Evolutionary conservation across 1,140 invertebrate genomes (phyloP).

Genomic region (Hydropsyche tenuis): DNA sequence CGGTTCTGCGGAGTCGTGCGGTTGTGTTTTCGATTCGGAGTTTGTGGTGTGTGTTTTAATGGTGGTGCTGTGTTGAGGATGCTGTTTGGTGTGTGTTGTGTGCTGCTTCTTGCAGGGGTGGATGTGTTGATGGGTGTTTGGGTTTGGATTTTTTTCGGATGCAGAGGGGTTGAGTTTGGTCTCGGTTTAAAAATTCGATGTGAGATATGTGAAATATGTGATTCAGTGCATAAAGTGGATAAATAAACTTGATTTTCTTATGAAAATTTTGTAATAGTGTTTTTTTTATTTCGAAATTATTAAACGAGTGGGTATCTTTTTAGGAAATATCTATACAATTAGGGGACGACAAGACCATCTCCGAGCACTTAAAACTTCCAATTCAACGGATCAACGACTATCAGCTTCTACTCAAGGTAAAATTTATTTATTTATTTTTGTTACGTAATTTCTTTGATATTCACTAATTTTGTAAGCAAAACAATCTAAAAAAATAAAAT

Average conservation of each 20-base stretch:
- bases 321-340: conserved; percentile 85
- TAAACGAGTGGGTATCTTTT: conserved; percentile 42
- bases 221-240: too few species aligned
- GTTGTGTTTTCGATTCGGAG: not conserved
- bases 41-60: too few species aligned
- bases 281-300: not conserved
- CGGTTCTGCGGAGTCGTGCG: not conserved
- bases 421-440: conserved; percentile 29
- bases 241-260: too few species aligned
- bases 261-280: not conserved
- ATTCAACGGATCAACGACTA: conserved; percentile 97
- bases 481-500: too few species aligned
- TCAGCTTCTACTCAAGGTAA: conserved; percentile 91
- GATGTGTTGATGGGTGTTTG: too few species aligned
- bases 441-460: not conserved
- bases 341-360: conserved; percentile 86
- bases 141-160: too few species aligned
- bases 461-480: not conserved
- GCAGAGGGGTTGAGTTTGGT: too few species aligned
- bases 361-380: conserved; percentile 91
- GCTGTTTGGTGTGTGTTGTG: too few species aligned
- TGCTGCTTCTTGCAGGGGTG: too few species aligned
- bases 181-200: too few species aligned
- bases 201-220: too few species aligned
- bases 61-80: too few species aligned